A percentile compares a stretch with the other conserved stretches of the same genome.
These are phyloP conservation scores for Alfaro cultratus DNA, from an alignment of 2,797 vertebrate species.

Conservation along the genomic window DNA sequence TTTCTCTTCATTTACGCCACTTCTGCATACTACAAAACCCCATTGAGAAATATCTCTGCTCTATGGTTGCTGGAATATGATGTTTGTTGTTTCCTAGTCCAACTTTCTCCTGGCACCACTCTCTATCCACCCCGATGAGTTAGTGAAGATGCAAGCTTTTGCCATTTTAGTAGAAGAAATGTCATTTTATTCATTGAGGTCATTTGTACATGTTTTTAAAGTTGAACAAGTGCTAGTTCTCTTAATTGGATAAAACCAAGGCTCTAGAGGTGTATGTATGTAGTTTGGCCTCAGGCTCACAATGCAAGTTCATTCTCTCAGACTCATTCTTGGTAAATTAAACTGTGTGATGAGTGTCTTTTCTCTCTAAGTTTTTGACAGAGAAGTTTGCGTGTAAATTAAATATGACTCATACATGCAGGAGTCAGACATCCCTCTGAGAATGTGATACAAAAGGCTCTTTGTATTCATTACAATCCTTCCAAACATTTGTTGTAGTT, in stretches of 20 bases:
- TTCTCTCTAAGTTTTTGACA: neutral
- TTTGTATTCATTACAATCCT: conserved; percentile 30
- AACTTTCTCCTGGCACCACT: neutral
- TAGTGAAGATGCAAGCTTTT: neutral
- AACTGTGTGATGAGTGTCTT: neutral
- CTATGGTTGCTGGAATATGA: neutral
- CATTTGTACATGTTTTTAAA: neutral
- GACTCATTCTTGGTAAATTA: neutral
- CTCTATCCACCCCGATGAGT: neutral
- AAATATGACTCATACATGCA: neutral
- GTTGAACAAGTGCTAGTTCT: neutral
- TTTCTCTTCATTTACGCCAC: neutral
- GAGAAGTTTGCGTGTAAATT: neutral
- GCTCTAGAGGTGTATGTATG: neutral
- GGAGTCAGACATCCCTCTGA: conserved; percentile 9
- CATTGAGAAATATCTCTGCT: neutral
- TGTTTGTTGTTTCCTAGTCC: neutral
- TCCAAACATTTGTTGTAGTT: conserved; percentile 23
- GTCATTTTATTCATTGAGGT: neutral
- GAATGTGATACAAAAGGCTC: conserved; percentile 20
- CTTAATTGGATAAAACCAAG: neutral
- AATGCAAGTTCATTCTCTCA: neutral
- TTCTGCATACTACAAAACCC: neutral
- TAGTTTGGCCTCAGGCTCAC: conserved; percentile 6
- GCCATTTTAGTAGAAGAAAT: neutral